These are phyloP conservation scores for Lepidocyrtinus sp. DNA, from an alignment of 2,888 invertebrate genomes.

Conservation along the genomic window DNA sequence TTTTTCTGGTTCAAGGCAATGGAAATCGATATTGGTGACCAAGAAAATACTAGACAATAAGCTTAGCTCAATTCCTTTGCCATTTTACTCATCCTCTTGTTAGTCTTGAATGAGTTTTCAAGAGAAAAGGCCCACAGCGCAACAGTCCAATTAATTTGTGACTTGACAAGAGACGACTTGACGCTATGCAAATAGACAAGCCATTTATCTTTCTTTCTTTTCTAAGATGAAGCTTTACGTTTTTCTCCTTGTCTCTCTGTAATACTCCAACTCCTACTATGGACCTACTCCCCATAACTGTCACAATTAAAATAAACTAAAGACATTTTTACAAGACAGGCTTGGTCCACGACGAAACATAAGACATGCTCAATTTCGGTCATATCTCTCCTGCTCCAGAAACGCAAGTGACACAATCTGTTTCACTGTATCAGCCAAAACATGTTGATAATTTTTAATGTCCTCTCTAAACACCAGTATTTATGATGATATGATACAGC, in stretches of 20 bases:
- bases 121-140: too few species aligned
- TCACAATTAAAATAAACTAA: conserved; percentile 9
- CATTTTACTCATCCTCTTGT: too few species aligned
- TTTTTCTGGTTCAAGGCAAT: conserved; percentile 3
- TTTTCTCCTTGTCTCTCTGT: too few species aligned
- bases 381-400: background rate
- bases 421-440: background rate
- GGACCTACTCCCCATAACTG: conserved; percentile 4
- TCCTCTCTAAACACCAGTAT: background rate
- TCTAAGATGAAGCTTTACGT: background rate
- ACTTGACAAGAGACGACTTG: too few species aligned
- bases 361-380: background rate
- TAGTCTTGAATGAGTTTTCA: too few species aligned
- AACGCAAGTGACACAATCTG: background rate
- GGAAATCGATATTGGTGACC: conserved; percentile 14
- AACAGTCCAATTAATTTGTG: too few species aligned
- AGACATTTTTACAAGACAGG: conserved; percentile 14
- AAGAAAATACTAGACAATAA: background rate
- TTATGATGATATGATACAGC: conserved; percentile 12
- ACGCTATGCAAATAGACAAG: background rate
- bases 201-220: background rate
- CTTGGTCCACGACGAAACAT: too few species aligned
- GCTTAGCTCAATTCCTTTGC: background rate
- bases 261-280: background rate
- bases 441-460: background rate